Evolutionary conservation across 2,888 invertebrate species (phyloP).

Genomic region (Pyralis farinalis): DNA sequence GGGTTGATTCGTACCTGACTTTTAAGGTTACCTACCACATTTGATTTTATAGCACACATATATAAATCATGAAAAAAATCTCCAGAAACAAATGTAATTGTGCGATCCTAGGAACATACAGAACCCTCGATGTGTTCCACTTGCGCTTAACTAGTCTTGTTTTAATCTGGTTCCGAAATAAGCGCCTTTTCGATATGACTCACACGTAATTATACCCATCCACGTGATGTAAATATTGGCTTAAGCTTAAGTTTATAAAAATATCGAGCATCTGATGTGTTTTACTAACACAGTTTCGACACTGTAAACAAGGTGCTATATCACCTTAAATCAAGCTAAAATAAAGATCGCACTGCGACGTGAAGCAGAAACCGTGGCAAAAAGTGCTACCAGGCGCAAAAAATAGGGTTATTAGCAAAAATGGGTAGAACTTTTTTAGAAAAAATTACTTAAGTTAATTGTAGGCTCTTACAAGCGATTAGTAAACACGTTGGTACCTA

Average conservation of each 20-base stretch:
- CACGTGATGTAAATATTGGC: not conserved
- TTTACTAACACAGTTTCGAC: conserved; percentile 1
- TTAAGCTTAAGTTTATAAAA: conserved; percentile 2
- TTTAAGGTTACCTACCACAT: no score
- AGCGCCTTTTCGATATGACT: no score
- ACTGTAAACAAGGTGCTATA: not conserved
- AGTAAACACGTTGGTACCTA: conserved; percentile 15
- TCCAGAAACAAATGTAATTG: no score
- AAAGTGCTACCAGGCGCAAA: conserved; percentile 1
- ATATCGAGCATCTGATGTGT: not conserved
- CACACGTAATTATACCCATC: no score
- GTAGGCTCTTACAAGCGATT: conserved; percentile 11
- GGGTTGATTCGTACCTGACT: no score
- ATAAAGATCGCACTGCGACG: conserved; percentile 3
- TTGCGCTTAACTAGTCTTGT: no score
- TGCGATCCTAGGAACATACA: no score
- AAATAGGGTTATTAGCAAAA: conserved; percentile 1
- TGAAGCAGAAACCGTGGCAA: conserved; percentile 2
- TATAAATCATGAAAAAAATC: no score
- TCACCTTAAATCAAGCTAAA: conserved; percentile 1
- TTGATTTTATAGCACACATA: no score
- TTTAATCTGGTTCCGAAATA: no score
- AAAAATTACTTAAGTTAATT: not conserved
- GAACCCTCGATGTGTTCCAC: no score
- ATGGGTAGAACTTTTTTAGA: not conserved